Percentiles rank a stretch among this genome's conserved stretches.
phyloP scores from a whole-genome alignment of 2,888 invertebrate genomes.

The Sipha maydis region DNA sequence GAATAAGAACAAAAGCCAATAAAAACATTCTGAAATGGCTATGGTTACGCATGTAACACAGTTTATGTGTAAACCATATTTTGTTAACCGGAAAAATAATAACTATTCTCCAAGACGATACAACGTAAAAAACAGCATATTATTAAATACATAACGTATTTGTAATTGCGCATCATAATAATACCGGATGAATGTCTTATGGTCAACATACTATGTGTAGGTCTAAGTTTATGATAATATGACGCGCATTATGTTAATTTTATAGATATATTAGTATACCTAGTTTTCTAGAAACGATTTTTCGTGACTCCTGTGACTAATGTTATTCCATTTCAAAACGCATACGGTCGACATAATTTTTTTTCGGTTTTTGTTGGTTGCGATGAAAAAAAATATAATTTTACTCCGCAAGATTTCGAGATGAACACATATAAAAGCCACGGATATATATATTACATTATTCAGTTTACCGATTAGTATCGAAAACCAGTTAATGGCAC shows the following conservation, averaged over 20 bases:
- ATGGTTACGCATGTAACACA: not conserved
- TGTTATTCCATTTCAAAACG: not conserved
- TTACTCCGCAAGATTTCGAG: no score
- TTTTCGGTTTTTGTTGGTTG: not conserved
- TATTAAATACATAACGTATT: no score
- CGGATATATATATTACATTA: no score
- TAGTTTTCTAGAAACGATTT: not conserved
- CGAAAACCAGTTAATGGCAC: conserved; percentile 16
- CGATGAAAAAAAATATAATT: not conserved
- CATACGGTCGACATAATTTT: not conserved
- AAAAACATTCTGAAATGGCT: not conserved
- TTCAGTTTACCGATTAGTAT: not conserved
- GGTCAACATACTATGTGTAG: not conserved
- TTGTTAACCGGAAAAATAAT: not conserved
- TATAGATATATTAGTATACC: no score
- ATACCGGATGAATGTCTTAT: no score
- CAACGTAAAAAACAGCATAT: no score
- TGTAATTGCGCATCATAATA: no score
- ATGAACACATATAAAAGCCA: not conserved
- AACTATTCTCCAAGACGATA: not conserved
- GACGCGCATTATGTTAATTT: not conserved
- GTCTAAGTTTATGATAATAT: not conserved
- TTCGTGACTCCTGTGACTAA: no score
- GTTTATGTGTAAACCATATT: not conserved
- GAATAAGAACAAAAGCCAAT: not conserved